Base-by-base conservation (phyloP, 2,888 invertebrate species). In the Tetragnatha montana region DNA sequence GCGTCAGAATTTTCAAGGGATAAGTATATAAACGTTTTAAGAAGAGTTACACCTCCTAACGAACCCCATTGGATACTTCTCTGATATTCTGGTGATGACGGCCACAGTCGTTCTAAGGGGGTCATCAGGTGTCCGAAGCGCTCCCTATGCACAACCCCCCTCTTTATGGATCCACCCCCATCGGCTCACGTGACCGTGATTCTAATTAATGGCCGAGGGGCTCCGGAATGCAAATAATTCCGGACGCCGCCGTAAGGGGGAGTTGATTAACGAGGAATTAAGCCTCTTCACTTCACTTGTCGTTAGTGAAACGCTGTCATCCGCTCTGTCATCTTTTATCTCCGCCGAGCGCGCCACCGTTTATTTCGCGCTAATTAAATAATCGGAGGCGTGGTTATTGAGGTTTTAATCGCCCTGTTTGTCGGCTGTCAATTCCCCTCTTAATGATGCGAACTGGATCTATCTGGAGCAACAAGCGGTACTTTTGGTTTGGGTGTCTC, bases 221-320 rank as follows among this genome's bases (percentile, higher is more conserved):
- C 89, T 75, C 17, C 81, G 89, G 89, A 89, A 89, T 89, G 89
- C 89, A 89, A 89, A 89, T 89, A 89, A 89, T 89, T 89, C 89
- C 78, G 81, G 85, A 85, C 81, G 76, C 70, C 78, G 78, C 87
- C 87, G 76, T 76, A 75, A 86, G 87, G 89, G 81, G 85, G 89
- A 81, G 85, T 89, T 89, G 89, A 89, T 89, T 85, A 89, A 89
- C 89, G 89, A 89, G 89, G 85, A 89, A 89, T 89, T 89, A 89
- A 89, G 89, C 89, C 89, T 89, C 89, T 85, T 89, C 89, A 89
- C 81, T 89, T 89, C 89, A 85, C 89, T 88, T 84, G 80, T 87
- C 86, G 86, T 74, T 88, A 82, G 81, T 88, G 82, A 88, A 88
- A 82, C 78, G 81, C 87, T 88, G 87, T 88, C 85, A 85, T 84